Evolutionary conservation across 2,888 invertebrate genomes (phyloP), one percentile per base, ranked within the genome.

Genomic region (Linyphia triangularis): DNA sequence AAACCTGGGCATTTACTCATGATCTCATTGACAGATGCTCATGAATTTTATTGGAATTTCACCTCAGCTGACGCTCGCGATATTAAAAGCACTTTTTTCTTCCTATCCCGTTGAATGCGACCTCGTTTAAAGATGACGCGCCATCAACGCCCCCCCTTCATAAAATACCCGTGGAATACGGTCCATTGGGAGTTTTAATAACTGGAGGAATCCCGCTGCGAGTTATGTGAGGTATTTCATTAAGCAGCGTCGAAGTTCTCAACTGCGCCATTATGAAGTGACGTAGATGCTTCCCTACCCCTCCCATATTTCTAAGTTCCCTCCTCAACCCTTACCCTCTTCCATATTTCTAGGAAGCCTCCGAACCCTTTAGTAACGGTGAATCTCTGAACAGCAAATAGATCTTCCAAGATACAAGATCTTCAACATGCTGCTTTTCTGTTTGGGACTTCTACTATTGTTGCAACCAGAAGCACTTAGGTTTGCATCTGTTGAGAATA

Each of bases 161-260:
- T 79, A 81, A 79, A 79, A 43, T 63, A 63, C 78, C 77, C 57
- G 13, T 16, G 5, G 13, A 51, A 51, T 30, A 70, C 70, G 43
- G 59, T 51, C 57, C 40, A 57, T 30, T 57, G 61, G 63, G 82
- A 70, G 83, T 77, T 88, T 88, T 88, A 88, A 88, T 88, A 88
- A 82, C 82, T 22, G 30, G 33, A 82, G 82, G 88, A 88, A 88
- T 88, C 82, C 82, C 26, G 77, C 88, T 43, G 82, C 63, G 88
- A 83, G 82, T 88, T 88, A 88, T 88, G 88, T 43, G 77, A 70
- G 83, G 83, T 83, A 88, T 88, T 88, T 88, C 88, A 88, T 88
- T 88, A 88, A 77, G 81, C 63, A 67, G 81, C 86, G 86, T 43
- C 75, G 40, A 82, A 67, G 75, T 75, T 51, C 65, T 33, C 51